Percentiles rank a stretch among this genome's conserved stretches.
Evolutionary conservation across 92 coral and sea anemone genomes (phyloP).

Genomic region (Paramuricea clavata): DNA sequence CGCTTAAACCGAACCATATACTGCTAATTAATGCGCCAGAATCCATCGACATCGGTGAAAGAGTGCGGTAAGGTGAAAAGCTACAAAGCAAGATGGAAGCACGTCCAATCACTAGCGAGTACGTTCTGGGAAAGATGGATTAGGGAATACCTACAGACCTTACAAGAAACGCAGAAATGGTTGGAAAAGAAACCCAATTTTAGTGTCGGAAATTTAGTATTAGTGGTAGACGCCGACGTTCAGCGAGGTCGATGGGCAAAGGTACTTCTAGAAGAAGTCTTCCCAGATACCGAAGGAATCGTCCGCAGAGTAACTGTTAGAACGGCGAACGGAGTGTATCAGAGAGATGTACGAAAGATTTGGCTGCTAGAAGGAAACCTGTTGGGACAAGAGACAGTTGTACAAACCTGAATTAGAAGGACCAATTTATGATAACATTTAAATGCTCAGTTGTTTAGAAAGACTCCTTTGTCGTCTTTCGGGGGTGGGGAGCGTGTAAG

Average conservation of each 20-base stretch:
- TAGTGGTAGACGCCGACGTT: neutral
- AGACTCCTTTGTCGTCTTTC: no score
- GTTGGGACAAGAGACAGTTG: conserved; percentile 17
- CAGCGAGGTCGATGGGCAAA: conserved; percentile 10
- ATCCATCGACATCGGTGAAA: no score
- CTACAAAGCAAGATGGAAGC: no score
- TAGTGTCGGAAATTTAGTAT: neutral
- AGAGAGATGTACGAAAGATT: conserved; percentile 52
- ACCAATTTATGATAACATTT: no score
- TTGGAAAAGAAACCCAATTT: conserved; percentile 10
- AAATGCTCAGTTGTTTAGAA: no score
- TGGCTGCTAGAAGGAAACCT: conserved; percentile 48
- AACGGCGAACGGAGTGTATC: conserved; percentile 40
- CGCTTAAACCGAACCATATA: no score
- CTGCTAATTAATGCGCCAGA: no score
- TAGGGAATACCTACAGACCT: neutral
- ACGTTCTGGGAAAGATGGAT: conserved; percentile 20
- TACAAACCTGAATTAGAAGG: no score
- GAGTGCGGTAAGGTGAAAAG: no score
- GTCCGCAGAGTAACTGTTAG: conserved; percentile 42
- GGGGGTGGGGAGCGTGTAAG: no score
- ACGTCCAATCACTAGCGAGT: neutral
- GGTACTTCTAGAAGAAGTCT: conserved; percentile 14
- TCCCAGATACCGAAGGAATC: conserved; percentile 23
- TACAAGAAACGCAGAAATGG: conserved; percentile 15